These are phyloP conservation scores for Formicarius rufipectus DNA, from an alignment of 2,113 vertebrate species.

Conservation along the genomic window DNA sequence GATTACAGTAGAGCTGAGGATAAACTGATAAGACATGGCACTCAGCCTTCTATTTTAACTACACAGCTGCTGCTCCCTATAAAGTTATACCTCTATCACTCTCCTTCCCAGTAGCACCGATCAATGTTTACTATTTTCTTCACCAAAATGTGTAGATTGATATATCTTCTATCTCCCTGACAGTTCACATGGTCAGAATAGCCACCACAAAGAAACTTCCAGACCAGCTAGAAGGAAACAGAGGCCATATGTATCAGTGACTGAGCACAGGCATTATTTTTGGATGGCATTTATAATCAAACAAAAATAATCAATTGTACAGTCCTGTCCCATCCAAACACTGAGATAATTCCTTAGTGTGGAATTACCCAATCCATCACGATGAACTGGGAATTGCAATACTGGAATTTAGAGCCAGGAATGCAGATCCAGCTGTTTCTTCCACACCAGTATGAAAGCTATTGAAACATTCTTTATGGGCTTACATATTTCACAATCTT, in stretches of 20 bases:
- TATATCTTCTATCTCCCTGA: not conserved
- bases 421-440: constrained; percentile 53
- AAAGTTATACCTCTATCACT: not conserved
- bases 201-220: not conserved
- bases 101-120: not conserved
- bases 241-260: not conserved
- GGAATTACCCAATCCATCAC: constrained; percentile 48
- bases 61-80: not conserved
- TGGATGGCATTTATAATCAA: constrained; percentile 39
- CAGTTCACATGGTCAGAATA: not conserved
- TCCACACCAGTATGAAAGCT: not conserved
- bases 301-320: constrained; percentile 53
- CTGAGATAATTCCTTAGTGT: constrained; percentile 29
- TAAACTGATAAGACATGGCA: constrained; percentile 38
- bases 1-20: not conserved
- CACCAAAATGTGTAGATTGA: not conserved
- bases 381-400: constrained; percentile 17
- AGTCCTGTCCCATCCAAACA: constrained; percentile 5
- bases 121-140: not conserved
- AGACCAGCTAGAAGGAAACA: not conserved
- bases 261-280: not conserved
- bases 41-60: constrained; percentile 39
- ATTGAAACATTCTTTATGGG: not conserved
- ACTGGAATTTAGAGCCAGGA: constrained; percentile 1
- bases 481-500: constrained; percentile 24